These are phyloP conservation scores for Ramazzottius varieornatus DNA, from an alignment of 2,888 invertebrate genomes.

Conservation along the genomic window DNA sequence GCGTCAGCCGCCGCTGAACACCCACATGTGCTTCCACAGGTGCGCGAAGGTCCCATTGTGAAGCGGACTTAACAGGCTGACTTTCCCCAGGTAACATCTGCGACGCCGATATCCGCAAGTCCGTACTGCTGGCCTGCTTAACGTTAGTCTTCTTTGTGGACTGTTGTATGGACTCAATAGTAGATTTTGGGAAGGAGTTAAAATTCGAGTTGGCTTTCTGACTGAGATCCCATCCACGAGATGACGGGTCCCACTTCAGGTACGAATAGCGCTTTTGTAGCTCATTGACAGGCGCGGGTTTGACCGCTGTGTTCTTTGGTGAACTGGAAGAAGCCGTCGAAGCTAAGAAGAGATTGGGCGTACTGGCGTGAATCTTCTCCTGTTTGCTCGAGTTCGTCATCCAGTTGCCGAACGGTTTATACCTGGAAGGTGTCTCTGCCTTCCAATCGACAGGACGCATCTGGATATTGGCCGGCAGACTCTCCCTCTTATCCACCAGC, in stretches of 20 bases:
- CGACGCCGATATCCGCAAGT: neutral
- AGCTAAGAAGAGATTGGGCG: neutral
- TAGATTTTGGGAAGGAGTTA: too few relatives aligned
- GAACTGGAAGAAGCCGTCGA: neutral
- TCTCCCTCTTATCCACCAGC: too few relatives aligned
- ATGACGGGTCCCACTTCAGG: neutral
- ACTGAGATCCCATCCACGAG: neutral
- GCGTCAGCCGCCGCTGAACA: neutral
- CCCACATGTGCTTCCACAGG: neutral
- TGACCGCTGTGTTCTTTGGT: neutral
- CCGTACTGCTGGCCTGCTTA: neutral
- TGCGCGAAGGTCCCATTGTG: neutral
- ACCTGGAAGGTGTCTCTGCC: neutral
- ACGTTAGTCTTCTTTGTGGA: neutral
- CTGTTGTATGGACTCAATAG: too few relatives aligned
- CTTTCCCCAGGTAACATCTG: neutral
- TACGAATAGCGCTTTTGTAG: slow-evolving; percentile 1
- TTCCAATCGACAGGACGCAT: too few relatives aligned
- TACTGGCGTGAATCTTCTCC: neutral
- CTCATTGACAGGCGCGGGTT: neutral
- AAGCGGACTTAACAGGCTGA: neutral
- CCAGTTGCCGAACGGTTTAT: neutral
- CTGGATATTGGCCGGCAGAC: too few relatives aligned
- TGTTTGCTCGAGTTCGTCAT: neutral
- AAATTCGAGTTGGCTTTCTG: neutral